A percentile compares a stretch with the other conserved stretches of the same genome.
phyloP scores from a whole-genome alignment of 2,888 invertebrate genomes.

The Cremastinae sp. region DNA sequence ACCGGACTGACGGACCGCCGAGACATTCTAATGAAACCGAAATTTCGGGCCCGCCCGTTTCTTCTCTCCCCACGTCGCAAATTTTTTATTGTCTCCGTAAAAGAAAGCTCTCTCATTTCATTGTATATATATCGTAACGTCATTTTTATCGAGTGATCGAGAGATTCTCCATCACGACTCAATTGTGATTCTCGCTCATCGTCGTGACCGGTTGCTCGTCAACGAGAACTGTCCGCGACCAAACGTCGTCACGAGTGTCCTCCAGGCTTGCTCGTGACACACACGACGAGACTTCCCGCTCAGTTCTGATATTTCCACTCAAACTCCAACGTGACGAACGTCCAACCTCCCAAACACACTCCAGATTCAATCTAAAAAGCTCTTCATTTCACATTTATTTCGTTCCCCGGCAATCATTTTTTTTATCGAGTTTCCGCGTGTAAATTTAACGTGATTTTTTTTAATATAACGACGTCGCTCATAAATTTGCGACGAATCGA shows the following conservation, averaged over 20 bases:
- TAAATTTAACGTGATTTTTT: too few relatives aligned
- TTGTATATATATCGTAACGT: conserved; percentile 17
- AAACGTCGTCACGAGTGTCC: conserved; percentile 30
- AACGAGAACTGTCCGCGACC: conserved; percentile 61
- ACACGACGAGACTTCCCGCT: conserved; percentile 40
- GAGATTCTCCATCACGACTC: conserved; percentile 8
- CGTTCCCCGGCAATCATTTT: too few relatives aligned
- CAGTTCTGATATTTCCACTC: too few relatives aligned
- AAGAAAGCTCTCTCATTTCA: neutral
- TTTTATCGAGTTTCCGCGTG: too few relatives aligned
- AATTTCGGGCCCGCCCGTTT: conserved; percentile 48
- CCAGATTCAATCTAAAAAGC: conserved; percentile 52
- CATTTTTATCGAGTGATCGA: conserved; percentile 31
- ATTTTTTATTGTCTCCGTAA: neutral
- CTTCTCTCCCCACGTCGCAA: conserved; percentile 50
- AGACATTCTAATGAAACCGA: conserved; percentile 70
- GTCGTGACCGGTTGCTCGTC: conserved; percentile 65
- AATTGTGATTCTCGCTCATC: conserved; percentile 59
- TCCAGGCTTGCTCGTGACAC: conserved; percentile 58
- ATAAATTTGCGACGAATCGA: conserved; percentile 1
- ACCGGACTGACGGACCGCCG: conserved; percentile 62
- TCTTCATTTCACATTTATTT: neutral
- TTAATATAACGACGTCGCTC: neutral
- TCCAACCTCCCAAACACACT: conserved; percentile 48
- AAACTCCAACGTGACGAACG: conserved; percentile 34